A percentile compares a stretch with the other conserved stretches of the same genome.
These are phyloP conservation scores for Entomobrya multifasciata DNA, from an alignment of 2,888 invertebrate species.

Conservation along the genomic window DNA sequence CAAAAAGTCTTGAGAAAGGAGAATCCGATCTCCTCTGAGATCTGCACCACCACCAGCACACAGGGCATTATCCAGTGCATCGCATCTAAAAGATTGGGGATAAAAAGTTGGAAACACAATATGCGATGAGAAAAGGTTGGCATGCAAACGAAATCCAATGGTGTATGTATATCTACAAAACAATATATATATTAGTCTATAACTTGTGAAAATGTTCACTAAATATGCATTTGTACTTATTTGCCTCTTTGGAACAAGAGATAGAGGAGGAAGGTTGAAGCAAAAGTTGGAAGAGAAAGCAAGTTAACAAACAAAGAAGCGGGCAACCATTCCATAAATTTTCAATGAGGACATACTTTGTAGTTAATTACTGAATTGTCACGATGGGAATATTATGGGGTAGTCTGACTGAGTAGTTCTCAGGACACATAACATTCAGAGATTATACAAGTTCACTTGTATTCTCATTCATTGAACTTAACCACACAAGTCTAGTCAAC, in stretches of 20 bases:
- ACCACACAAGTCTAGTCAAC: neutral
- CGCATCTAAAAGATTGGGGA: constrained; percentile 50
- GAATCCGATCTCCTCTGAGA: constrained; percentile 63
- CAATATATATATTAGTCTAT: neutral
- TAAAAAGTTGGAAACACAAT: constrained; percentile 34
- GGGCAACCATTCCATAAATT: constrained; percentile 78
- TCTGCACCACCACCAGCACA: constrained; percentile 33
- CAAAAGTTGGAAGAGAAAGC: constrained; percentile 68
- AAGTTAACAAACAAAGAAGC: constrained; percentile 67
- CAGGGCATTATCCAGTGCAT: constrained; percentile 35
- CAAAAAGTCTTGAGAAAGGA: neutral
- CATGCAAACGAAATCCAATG: constrained; percentile 56
- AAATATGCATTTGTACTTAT: neutral
- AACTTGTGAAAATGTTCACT: no score
- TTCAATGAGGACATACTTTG: constrained; percentile 80
- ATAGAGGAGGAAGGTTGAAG: constrained; percentile 33
- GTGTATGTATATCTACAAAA: neutral
- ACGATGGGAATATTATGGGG: constrained; percentile 79
- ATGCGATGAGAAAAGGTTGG: constrained; percentile 59
- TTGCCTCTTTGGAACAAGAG: neutral
- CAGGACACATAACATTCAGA: constrained; percentile 36
- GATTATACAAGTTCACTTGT: constrained; percentile 7
- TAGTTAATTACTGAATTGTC: constrained; percentile 80
- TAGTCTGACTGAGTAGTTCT: constrained; percentile 71
- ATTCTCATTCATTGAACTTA: constrained; percentile 23